Conservation (phyloP, 2,797 vertebrate species). For the Gila robusta region DNA sequence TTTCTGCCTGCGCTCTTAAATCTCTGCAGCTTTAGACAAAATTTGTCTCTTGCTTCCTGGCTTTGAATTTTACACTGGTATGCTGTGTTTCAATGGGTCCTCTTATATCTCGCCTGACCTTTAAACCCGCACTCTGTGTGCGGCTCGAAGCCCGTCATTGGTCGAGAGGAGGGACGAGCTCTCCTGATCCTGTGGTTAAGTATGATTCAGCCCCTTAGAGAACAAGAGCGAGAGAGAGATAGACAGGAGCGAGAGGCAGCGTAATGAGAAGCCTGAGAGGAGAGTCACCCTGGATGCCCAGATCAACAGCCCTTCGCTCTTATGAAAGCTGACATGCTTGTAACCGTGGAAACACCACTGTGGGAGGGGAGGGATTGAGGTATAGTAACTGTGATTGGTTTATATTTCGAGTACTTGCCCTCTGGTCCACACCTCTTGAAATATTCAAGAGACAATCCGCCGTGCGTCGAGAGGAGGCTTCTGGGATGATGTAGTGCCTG, state of each 20-base stretch:
- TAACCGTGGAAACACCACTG: slow-evolving; percentile 55
- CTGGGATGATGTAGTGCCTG: slow-evolving; percentile 35
- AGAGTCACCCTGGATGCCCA: slow-evolving; percentile 64
- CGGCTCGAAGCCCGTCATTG: slow-evolving; percentile 4
- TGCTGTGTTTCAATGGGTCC: slow-evolving; percentile 26
- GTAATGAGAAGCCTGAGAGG: slow-evolving; percentile 31
- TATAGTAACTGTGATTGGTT: slow-evolving; percentile 33
- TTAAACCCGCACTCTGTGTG: slow-evolving; percentile 30
- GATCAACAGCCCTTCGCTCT: slow-evolving; percentile 64
- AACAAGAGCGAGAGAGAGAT: slow-evolving; percentile 28
- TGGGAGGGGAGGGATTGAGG: slow-evolving; percentile 40
- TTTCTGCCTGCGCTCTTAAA: slow-evolving; percentile 15
- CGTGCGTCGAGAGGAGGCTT: slow-evolving; percentile 17
- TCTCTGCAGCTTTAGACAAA: slow-evolving; percentile 16
- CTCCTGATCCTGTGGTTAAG: slow-evolving; percentile 34
- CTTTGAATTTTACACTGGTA: neutral
- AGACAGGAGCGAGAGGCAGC: slow-evolving; percentile 4
- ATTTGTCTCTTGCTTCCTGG: slow-evolving; percentile 30
- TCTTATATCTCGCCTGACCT: slow-evolving; percentile 46
- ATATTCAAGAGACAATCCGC: slow-evolving; percentile 48
- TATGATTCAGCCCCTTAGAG: slow-evolving; percentile 32
- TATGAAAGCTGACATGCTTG: slow-evolving; percentile 58
- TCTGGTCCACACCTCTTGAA: slow-evolving; percentile 48
- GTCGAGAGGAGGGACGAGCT: slow-evolving; percentile 6
- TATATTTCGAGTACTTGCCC: slow-evolving; percentile 42